Base-by-base conservation (phyloP, 1,140 invertebrate species). In the Diprion similis region DNA sequence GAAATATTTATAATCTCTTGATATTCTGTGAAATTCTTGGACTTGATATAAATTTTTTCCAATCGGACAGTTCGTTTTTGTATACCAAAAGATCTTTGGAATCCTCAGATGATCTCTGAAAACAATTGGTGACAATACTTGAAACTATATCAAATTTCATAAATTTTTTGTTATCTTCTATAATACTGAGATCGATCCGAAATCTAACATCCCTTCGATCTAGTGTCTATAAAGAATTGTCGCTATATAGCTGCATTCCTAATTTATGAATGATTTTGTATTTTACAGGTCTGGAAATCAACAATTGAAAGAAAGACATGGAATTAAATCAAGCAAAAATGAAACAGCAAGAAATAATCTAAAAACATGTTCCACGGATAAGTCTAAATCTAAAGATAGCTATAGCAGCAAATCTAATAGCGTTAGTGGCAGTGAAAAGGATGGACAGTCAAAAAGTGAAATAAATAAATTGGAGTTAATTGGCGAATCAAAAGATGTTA, bases 241-340 rank as follows among this genome's bases (percentile, higher is more conserved):
- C 1, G 10, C 11, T n/a, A 13, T 2, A 19, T 70, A 37, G 8
- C 46, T 24, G 11, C 2, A 15, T 18, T 70, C 13, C 10, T 70
- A 2, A 46, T 70, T 46, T 15, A 70, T n/a, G 37, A 10, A 11
- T 45, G 46, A 70, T 46, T 1, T 37, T 70, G 2, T 37, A 37
- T 72, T 71, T 71, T 78, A 37, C 45, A 78, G 76, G 64, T 45
- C 69, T 8, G 75, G 71, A 47, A 74, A 7, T 67, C 66, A 78
- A 51, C 68, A 74, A 70, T 73, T 18, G 71, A 79, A 78, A 71
- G 47, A 81, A 17, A 45, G 2, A 9, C 67, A 73, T 51, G 71
- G 65, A 51, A 37, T 76, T 68, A 78, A 76, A 13, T 15, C 59
- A 19, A 69, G 66, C 10, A 76, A 71, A 70, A 76, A 6, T 71